These are phyloP conservation scores for Diogma glabrata DNA, from an alignment of 2,888 invertebrate species.

Conservation along the genomic window DNA sequence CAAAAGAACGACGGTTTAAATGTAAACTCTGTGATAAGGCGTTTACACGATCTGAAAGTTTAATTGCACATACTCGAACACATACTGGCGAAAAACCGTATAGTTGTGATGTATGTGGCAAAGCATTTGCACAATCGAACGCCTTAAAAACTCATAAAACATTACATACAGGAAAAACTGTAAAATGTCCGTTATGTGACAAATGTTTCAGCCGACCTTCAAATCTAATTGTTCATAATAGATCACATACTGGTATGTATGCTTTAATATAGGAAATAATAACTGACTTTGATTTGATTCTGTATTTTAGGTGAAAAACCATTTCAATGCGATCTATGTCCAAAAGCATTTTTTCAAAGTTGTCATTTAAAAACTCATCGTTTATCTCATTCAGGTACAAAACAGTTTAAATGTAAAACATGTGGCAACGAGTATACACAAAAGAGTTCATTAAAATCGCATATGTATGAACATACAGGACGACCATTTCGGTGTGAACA, in stretches of 20 bases:
- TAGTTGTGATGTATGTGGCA: not conserved
- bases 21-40: slow-evolving; percentile 2
- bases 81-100: slow-evolving; percentile 7
- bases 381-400: not conserved
- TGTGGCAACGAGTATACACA: slow-evolving; percentile 18
- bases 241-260: slow-evolving; percentile 12
- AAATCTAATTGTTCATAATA: slow-evolving; percentile 12
- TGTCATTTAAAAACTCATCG: not conserved
- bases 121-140: slow-evolving; percentile 1
- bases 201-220: slow-evolving; percentile 11
- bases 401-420: slow-evolving; percentile 6
- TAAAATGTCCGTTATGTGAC: slow-evolving; percentile 12
- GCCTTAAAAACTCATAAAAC: not conserved
- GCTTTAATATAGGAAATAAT: too few relatives aligned
- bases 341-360: slow-evolving; percentile 1
- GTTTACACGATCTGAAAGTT: not conserved
- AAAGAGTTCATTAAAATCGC: slow-evolving; percentile 18
- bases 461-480: slow-evolving; percentile 19
- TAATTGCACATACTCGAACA: not conserved
- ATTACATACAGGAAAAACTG: slow-evolving; percentile 12
- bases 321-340: not conserved
- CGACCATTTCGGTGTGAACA: slow-evolving; percentile 18
- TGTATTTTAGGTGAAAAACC: slow-evolving; percentile 9
- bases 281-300: too few relatives aligned
- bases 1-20: not conserved